Evolutionary conservation across 2,113 vertebrate genomes (phyloP), one percentile per base, ranked within the genome.

Genomic region (Peromyscus maniculatus): DNA sequence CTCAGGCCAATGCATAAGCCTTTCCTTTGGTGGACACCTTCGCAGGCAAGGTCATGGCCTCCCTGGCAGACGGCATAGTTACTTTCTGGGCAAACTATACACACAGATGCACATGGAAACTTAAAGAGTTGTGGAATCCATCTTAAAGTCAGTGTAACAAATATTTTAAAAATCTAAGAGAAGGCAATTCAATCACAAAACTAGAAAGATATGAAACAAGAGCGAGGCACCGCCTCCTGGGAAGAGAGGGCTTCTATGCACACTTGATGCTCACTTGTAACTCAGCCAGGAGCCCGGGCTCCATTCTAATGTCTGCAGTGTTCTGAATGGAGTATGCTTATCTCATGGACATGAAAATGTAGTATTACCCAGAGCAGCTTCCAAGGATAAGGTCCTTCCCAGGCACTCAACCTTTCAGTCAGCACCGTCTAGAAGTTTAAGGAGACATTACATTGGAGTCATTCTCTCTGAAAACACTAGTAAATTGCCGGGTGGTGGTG

Each of bases 401-500:
- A n/a, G 24, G 33, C 21, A 66, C 46, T 92, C 95, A 75, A 74
- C 66, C 86, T 93, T 67, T 86, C 89, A 78, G 75, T 95, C 90
- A 92, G 80, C 64, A 79, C 90, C 80, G 49, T 92, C 87, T 83
- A 66, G 87, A 36, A 33, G 55, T 87, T 96, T 89, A 91, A 93
- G 88, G 92, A 84, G 77, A 80, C 67, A n/a, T 74, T 72, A 79
- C 7, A 7, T 91, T 91, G 64, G 86, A 96, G 82, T 19, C 86
- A 91, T 92, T 91, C 91, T 91, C 46, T 82, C 91, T 66, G 78
- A 92, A 96, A 96, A 97, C 78, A 95, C 82, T 72, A 49, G 49
- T 95, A 91, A 92, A 93, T 95, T 95, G 33, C 69, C 16, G 7
- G 69, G 69, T 19, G 33, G 69, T 66, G 69, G 69, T n/a, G 69